These are phyloP conservation scores for Chaetura pelagica DNA, from an alignment of 2,113 vertebrate genomes.

Conservation along the genomic window DNA sequence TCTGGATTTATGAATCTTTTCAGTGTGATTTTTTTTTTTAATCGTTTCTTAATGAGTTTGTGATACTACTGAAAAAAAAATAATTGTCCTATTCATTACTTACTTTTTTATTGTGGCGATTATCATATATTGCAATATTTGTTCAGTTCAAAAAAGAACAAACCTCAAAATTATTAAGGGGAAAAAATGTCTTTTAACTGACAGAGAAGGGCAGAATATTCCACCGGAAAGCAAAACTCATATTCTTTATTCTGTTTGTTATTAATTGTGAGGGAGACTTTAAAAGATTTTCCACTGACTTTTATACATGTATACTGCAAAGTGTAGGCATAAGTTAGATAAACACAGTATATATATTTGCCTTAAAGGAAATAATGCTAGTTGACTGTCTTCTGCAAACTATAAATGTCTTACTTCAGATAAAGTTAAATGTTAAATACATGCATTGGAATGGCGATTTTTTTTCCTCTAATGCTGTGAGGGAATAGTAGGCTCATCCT, in stretches of 20 bases:
- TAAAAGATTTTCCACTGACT: not conserved
- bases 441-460: constrained; percentile 67
- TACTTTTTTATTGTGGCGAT: not conserved
- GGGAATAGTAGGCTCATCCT: constrained; percentile 76
- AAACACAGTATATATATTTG: constrained; percentile 5
- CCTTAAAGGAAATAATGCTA: constrained; percentile 34
- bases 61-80: not conserved
- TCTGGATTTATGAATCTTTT: not conserved
- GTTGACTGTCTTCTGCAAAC: constrained; percentile 40
- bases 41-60: not conserved
- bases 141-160: not conserved
- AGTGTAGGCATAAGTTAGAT: not conserved
- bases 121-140: not conserved
- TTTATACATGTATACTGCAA: not conserved
- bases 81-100: not conserved
- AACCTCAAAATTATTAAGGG: not conserved
- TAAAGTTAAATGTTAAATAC: constrained; percentile 75
- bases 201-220: not conserved
- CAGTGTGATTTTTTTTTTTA: not conserved
- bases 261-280: not conserved
- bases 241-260: not conserved
- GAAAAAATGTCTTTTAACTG: not conserved
- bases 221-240: not conserved
- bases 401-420: constrained; percentile 76
- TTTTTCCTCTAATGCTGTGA: constrained; percentile 72